Percentiles rank a stretch among this genome's conserved stretches.
phyloP scores from a whole-genome alignment of 2,113 vertebrate species.

The Herpetotheres cachinnans region DNA sequence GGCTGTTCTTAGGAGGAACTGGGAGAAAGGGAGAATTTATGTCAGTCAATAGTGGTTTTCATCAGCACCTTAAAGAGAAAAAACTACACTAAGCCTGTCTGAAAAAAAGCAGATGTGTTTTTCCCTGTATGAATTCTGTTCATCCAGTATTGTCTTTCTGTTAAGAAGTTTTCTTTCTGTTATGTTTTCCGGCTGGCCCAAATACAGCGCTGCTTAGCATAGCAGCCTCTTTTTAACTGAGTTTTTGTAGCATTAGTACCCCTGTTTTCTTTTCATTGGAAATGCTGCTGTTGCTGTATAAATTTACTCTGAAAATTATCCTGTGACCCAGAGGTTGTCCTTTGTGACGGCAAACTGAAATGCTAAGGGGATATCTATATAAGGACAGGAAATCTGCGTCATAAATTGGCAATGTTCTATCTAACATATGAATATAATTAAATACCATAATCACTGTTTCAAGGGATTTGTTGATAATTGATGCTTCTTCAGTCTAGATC shows the following conservation, averaged over 20 bases:
- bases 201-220: slow-evolving; percentile 1
- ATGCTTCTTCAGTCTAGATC: background rate
- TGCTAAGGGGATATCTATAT: background rate
- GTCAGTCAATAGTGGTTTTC: background rate
- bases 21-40: background rate
- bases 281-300: background rate
- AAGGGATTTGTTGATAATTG: background rate
- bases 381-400: background rate
- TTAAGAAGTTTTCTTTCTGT: background rate
- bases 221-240: background rate
- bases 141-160: background rate
- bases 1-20: background rate
- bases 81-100: background rate
- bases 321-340: background rate
- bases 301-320: background rate
- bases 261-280: background rate
- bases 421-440: background rate
- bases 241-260: background rate
- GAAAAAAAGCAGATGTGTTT: background rate
- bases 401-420: background rate
- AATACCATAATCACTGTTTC: background rate
- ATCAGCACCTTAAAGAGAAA: background rate
- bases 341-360: background rate
- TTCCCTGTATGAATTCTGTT: background rate
- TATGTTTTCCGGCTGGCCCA: background rate